phyloP scores from a whole-genome alignment of 64 coral and sea anemone species.

The Cladopsammia gracilis region DNA sequence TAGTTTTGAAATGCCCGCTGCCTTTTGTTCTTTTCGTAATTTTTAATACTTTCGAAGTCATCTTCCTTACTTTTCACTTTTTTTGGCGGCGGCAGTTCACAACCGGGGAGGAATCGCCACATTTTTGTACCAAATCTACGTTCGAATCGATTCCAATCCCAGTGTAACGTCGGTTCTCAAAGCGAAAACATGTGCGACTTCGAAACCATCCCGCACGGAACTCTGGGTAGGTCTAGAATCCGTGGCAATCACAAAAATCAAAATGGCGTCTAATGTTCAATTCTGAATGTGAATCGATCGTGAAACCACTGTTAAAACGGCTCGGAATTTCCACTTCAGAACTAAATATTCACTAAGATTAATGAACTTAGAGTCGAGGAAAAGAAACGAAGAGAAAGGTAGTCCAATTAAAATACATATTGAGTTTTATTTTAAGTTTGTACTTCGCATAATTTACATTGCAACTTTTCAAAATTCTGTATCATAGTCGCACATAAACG shows the following conservation, averaged over 20 bases:
- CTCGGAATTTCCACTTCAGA: slow-evolving; percentile 9
- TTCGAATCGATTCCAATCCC: neutral
- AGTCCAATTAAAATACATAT: neutral
- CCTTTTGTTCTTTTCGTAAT: no score
- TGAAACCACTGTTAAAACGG: neutral
- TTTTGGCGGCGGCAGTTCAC: neutral
- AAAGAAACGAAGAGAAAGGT: neutral
- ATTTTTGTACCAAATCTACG: neutral
- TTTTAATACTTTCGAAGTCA: neutral
- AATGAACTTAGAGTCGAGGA: neutral
- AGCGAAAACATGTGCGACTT: neutral
- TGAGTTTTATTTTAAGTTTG: slow-evolving; percentile 1
- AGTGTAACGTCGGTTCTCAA: neutral
- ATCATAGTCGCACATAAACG: slow-evolving; percentile 2
- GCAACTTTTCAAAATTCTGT: slow-evolving; percentile 17
- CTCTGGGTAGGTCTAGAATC: neutral
- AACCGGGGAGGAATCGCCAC: neutral
- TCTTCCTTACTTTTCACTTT: slow-evolving; percentile 14
- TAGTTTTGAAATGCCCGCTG: no score
- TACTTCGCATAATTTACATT: neutral
- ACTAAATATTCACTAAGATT: slow-evolving; percentile 7
- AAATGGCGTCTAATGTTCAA: neutral
- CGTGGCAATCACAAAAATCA: slow-evolving; percentile 9
- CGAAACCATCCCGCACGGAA: neutral
- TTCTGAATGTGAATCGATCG: neutral